Evolutionary conservation across 2,113 vertebrate species (phyloP), one percentile per base, ranked within the genome.

Genomic region (Channa maculata): DNA sequence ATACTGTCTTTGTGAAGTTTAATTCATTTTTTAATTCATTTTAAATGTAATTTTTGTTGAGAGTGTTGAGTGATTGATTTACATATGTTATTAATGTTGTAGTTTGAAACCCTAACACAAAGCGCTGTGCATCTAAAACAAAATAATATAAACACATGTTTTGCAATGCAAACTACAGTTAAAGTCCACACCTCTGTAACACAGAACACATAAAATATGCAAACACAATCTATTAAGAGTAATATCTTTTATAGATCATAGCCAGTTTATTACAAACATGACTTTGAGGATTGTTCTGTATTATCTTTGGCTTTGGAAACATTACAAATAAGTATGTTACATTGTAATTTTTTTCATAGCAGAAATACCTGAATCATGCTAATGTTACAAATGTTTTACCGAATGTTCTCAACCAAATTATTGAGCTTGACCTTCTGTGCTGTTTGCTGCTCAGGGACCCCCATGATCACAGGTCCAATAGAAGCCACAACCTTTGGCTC

Each of bases 381-480:
- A 49, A 37, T 70, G 33, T 45, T 51, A 10, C 10, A 61, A 24
- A 38, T 74, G 4, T 62, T 73, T 63, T 38, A 15, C 8, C 10
- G 4, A 58, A 57, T n/a, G 48, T 33, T 62, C 0, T 15, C 1
- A 10, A 14, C 7, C 2, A 59, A 41, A 33, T 54, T 37, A 8
- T 53, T 59, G 15, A 59, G 59, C 6, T 69, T 0, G 6, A 8
- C 5, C 6, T 1, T 48, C 24, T 13, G 2, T 14, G 9, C 10
- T 46, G 14, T 80, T 63, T 61, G 64, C 52, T 63, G 3, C n/a
- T 54, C 7, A 9, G 51, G 12, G 1, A 37, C 2, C 0, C 2
- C 2, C 38, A 91, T 75, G 2, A 39, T 46, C 58, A 92, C 14
- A 55, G 85, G 86, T 71, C 87, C 87, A 49, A 52, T 44, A 45